Base-by-base conservation (phyloP, 2,888 invertebrate species). In the Zelleria hepariella region DNA sequence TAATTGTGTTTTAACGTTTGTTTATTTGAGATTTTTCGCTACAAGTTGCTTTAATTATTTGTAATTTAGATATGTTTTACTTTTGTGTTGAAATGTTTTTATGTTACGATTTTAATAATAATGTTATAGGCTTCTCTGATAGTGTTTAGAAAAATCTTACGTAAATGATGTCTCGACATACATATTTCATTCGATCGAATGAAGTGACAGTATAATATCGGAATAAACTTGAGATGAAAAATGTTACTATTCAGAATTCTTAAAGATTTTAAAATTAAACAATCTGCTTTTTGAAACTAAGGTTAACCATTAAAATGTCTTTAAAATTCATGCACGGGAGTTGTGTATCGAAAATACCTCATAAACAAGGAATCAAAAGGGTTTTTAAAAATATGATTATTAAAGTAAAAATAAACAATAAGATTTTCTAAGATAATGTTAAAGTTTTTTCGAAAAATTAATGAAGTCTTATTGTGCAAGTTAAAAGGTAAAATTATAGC, bases 321-420 rank as follows among this genome's bases (percentile, higher is more conserved):
- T 49, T 18, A 21, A 21, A 7, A 73, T 66, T 72, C 76, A 77
- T 75, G 75, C 74, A 74, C 73, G 77, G 77, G 79, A 73, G 69
- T 23, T 63, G 64, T 75, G 73, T 78, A 80, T 86, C 86, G 73
- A 77, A 85, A 86, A 86, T 87, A 87, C 87, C 87, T 87, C 87
- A 87, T 86, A 78, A 78, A 82, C 10, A 84, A 78, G 82, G 82
- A 82, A 74, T 76, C 76, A 75, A 84, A 85, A 83, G 86, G 85
- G 84, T 83, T 70, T 80, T 83, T 82, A 79, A 81, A 80, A 77
- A 75, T 81, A 80, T 48, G 25, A 48, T 78, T 77, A 72, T 71
- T 66, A 15, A 42, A 42, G 32, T 42, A 42, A 42, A 42, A 68
- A 63, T 73, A 75, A 77, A 75, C 77, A 82, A 83, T 86, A 86